phyloP scores from a whole-genome alignment of 2,797 vertebrate species.

The Sebastiscus albofasciatus region DNA sequence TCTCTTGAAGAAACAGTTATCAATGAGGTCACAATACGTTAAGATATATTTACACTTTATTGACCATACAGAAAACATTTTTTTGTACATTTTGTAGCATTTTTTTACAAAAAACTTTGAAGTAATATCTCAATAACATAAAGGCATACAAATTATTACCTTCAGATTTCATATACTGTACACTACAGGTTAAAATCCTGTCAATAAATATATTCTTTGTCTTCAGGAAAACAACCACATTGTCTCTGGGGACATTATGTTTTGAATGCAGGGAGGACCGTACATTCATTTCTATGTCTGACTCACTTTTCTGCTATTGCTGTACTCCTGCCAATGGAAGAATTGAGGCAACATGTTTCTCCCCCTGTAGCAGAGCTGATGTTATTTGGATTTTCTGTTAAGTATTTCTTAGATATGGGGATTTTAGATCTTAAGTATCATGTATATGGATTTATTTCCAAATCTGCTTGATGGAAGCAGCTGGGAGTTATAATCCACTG shows the following conservation, averaged over 20 bases:
- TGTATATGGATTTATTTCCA: conserved; percentile 16
- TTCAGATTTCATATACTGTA: conserved; percentile 70
- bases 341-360: not conserved
- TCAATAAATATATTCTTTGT: conserved; percentile 79
- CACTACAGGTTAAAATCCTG: conserved; percentile 81
- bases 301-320: not conserved
- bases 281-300: not conserved
- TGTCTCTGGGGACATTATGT: conserved; percentile 48
- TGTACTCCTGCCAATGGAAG: not conserved
- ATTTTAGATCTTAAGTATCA: conserved; percentile 7
- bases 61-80: conserved; percentile 39
- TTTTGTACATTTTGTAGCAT: conserved; percentile 30
- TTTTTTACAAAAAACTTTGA: conserved; percentile 54
- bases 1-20: not conserved
- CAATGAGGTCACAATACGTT: not conserved
- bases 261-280: not conserved
- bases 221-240: conserved; percentile 48
- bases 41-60: conserved; percentile 72
- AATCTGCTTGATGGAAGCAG: not conserved
- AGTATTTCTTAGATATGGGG: not conserved
- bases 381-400: not conserved
- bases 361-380: not conserved
- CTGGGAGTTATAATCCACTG: conserved; percentile 5
- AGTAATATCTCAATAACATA: conserved; percentile 37
- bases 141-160: conserved; percentile 52